Evolutionary conservation across 2,113 vertebrate species (phyloP), one percentile per base, ranked within the genome.

Genomic region (Oxyura jamaicensis): DNA sequence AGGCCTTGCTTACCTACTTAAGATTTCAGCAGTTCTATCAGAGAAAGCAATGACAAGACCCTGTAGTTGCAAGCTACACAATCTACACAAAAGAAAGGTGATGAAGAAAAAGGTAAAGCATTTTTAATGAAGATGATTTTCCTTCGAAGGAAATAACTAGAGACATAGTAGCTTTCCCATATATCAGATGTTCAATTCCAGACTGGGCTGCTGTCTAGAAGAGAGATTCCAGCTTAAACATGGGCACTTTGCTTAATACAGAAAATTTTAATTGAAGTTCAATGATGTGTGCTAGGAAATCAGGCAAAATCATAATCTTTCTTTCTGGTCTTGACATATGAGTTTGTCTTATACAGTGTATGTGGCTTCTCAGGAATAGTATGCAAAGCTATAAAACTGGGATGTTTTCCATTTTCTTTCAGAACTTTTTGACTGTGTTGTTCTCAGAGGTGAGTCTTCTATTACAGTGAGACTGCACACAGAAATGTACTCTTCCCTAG

Each of bases 31-130:
- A 90, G 59, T 86, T 88, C 44, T 90, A 46, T 29, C 39, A 72
- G 60, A 81, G 33, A 68, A 88, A 95, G 90, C 19, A 39, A 53
- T 92, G 86, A 33, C n/a, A 73, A 80, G 23, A 65, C 23, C 35
- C 29, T 48, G 31, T 29, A 74, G 52, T 53, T 76, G 18, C 50
- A 89, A 50, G 36, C 9, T 33, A 73, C 39, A 41, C 17, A 81
- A 67, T 62, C 35, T 78, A 21, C 19, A 44, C 36, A 67, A 72
- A 80, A 56, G 8, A 28, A 36, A 11, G 23, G n/a, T 72, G 2
- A 15, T 3, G 13, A 22, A 0, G 2, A 5, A 10, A 8, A 9
- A 23, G 62, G 21, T 31, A 44, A 85, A 16, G 28, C 23, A 29
- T 56, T 88, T 84, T 85, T 86, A 48, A 33, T 42, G 41, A 74